Evolutionary conservation across 2,797 vertebrate genomes (phyloP), one percentile per base, ranked within the genome.

Genomic region (Hippocampus kuda): DNA sequence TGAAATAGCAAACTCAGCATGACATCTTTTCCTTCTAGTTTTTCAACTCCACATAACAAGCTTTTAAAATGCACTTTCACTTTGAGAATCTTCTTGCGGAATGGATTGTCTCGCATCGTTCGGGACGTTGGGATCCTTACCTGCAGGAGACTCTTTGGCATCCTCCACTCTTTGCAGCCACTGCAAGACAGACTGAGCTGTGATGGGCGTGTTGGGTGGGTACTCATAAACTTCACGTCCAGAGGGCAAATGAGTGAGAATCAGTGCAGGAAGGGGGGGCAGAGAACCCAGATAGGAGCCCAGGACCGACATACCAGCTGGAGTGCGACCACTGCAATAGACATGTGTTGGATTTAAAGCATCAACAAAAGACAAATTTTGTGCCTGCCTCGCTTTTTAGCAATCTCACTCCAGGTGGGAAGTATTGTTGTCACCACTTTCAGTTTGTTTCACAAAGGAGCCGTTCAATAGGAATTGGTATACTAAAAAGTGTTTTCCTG

Each of bases 161-260:
- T 82, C 88, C 79, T 93, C 85, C 0, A 96, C 76, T 69, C 79
- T 90, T 81, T 90, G 83, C 73, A 97, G 83, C 96, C 96, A 98
- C 67, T 81, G 79, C 24, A 92, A 84, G 73, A 98, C 62, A 60
- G 87, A 89, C 0, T 53, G n/a, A 65, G 91, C 87, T 26, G 75
- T 83, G 20, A 98, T 60, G 34, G 91, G 44, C 30, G 83, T 80
- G 46, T 86, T 89, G 57, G 92, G 69, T 5, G 95, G 92, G 77
- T 93, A 96, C 68, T 85, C 88, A 79, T 94, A 97, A n/a, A 98
- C 89, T 57, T 93, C 89, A 38, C 84, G 90, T 18, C 81, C 81
- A 0, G 84, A 77, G 3, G 86, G 89, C 76, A 94, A 80, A 78
- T 89, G 89, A 38, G 93, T 92, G 81, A 95, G 89, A 66, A 94